Evolutionary conservation across 2,797 vertebrate species (phyloP), one percentile per base, ranked within the genome.

Genomic region (Epinephelus malabaricus): DNA sequence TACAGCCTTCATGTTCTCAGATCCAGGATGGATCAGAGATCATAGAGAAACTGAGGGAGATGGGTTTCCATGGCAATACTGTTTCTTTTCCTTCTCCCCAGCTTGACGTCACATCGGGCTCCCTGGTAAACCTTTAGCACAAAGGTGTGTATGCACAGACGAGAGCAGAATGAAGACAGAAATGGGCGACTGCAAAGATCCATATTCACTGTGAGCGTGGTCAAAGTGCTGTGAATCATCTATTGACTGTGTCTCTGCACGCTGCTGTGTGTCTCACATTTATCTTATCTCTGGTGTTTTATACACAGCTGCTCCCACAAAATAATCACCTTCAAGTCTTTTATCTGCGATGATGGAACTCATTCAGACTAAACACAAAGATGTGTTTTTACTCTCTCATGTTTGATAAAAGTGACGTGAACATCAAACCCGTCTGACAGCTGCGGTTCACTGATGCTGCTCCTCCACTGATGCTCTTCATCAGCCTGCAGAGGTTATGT

Each of bases 41-140:
- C 86, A 89, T 51, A 81, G 84, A 85, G 81, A 73, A 92, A 87
- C 74, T 40, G 79, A 89, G 89, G 84, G 86, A 95, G 89, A 90
- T 73, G 55, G 88, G 94, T 95, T 95, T 93, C 95, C 93, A 95
- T 95, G 93, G 93, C 89, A 91, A 95, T 93, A 50, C 66, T 68
- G 70, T 76, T 73, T 87, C 43, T 79, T 85, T 82, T 70, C 53
- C 85, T 83, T 80, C 84, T 69, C 75, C 67, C 49, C 77, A 62
- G 78, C 49, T 79, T 91, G 91, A 94, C 92, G 90, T 95, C 94
- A 95, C 91, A 17, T 60, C 63, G 58, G 86, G 73, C 85, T 89
- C 83, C 76, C 79, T 83, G 85, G 76, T 91, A 88, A 94, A 92
- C 91, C 90, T 89, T 84, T 68, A 73, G 80, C 84, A 79, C 73